Base-by-base conservation (phyloP, 2,797 vertebrate species). In the Mionectes olivaceus region DNA sequence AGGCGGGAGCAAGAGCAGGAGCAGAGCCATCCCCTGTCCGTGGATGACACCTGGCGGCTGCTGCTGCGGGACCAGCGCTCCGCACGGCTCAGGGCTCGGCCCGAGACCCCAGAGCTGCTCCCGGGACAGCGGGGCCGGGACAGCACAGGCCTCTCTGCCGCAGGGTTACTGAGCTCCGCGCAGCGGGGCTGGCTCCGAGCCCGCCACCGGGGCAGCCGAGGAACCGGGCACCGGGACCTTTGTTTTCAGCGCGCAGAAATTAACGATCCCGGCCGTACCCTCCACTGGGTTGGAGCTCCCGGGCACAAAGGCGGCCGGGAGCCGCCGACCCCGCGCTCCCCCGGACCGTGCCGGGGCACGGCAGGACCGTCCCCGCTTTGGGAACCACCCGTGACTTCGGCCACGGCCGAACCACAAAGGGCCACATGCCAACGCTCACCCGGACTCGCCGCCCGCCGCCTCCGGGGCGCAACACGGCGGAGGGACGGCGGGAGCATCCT, bases 31-130 rank as follows among this genome's bases (percentile, higher is more conserved):
- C 18, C 43, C 24, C 95, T 64, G 13, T 43, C 56, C 87, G 18
- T 7, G 77, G 89, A 32, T 50, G 97, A 96, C 97, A 96, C 60
- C 97, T 97, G 94, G 84, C 75, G 97, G 97, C 79, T 10, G 71
- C 80, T 7, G 68, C 64, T 1, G 64, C 32, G n/a, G 44, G n/a
- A 27, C 13, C 56, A 7, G 37, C 19, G 37, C 23, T 41, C 24
- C 50, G 25, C 65, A 4, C 11, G 22, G 47, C 70, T 21, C 46
- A 3, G n/a, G 55, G 47, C 49, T 14, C 61, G 46, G 46, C 61
- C 32, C 8, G 43, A 43, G 61, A 21, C 46, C 55, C 86, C n/a
- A 16, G 69, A 46, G 53, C 77, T 1, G 5, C 59, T 27, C 67
- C 63, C 74, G 52, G n/a, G 37, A 41, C 64, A 3, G 39, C 52